Evolutionary conservation across 2,113 vertebrate species (phyloP).

Genomic region (Macquaria ambigua): DNA sequence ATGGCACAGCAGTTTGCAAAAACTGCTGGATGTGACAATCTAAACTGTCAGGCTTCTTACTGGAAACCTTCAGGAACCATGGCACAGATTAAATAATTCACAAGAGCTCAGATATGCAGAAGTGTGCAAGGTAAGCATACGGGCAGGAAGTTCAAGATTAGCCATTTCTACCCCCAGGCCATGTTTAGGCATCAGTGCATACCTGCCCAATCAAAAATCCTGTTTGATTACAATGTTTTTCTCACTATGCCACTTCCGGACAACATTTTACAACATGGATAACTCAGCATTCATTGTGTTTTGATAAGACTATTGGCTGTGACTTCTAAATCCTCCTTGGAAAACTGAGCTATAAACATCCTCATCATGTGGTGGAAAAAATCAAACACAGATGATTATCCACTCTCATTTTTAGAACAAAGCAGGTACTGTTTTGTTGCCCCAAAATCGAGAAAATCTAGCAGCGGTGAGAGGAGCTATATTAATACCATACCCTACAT

Average conservation of each 20-base stretch:
- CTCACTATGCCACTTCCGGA: background rate
- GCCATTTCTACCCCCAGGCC: background rate
- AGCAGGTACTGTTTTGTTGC: constrained; percentile 64
- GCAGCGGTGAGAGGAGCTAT: constrained; percentile 19
- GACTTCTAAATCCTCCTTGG: constrained; percentile 8
- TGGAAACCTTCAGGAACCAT: constrained; percentile 29
- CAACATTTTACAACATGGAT: background rate
- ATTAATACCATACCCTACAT: constrained; percentile 23
- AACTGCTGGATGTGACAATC: constrained; percentile 17
- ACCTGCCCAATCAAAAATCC: background rate
- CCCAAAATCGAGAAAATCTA: constrained; percentile 58
- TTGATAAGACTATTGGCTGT: constrained; percentile 3
- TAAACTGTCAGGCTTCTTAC: background rate
- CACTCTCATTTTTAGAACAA: constrained; percentile 63
- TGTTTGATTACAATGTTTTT: background rate
- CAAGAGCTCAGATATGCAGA: constrained; percentile 19
- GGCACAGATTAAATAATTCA: constrained; percentile 34
- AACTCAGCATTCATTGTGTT: constrained; percentile 6
- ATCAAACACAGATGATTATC: constrained; percentile 60
- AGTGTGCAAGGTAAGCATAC: constrained; percentile 7
- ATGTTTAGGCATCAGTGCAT: constrained; percentile 2
- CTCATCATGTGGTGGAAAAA: constrained; percentile 52
- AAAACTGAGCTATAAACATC: constrained; percentile 35
- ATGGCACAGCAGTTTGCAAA: constrained; percentile 13
- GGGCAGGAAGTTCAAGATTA: constrained; percentile 19